Evolutionary conservation across 2,113 vertebrate genomes (phyloP).

Genomic region (Microcebus lehilahytsara): DNA sequence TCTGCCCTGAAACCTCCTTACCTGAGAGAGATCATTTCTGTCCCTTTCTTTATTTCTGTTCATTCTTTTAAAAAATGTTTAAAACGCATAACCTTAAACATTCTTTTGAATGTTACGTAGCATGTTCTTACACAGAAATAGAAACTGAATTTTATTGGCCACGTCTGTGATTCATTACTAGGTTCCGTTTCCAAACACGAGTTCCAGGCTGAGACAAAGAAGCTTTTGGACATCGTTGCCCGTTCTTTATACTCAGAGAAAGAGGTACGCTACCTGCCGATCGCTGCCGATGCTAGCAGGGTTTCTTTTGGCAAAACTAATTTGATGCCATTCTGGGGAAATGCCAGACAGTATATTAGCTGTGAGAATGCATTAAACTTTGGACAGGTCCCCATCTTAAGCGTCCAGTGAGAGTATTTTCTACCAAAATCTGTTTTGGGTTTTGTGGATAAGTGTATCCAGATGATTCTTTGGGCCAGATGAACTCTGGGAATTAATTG

Average conservation of each 20-base stretch:
- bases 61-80: background rate
- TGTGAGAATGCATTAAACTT: background rate
- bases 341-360: background rate
- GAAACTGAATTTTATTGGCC: background rate
- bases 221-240: conserved; percentile 97
- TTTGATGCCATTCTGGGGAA: background rate
- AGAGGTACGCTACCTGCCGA: conserved; percentile 85
- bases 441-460: background rate
- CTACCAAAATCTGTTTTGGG: background rate
- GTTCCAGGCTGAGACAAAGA: conserved; percentile 98
- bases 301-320: background rate
- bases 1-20: background rate
- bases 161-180: conserved; percentile 75
- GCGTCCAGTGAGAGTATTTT: background rate
- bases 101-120: background rate
- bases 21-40: background rate
- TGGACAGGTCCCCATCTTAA: background rate
- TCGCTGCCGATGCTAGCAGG: background rate
- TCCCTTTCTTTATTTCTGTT: background rate
- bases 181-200: conserved; percentile 92
- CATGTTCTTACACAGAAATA: background rate
- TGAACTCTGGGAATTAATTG: background rate
- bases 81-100: background rate
- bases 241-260: conserved; percentile 97
- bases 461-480: background rate